A percentile compares a stretch with the other conserved stretches of the same genome.
phyloP scores from a whole-genome alignment of 2,797 vertebrate species.

The Enteromius radiatus region DNA sequence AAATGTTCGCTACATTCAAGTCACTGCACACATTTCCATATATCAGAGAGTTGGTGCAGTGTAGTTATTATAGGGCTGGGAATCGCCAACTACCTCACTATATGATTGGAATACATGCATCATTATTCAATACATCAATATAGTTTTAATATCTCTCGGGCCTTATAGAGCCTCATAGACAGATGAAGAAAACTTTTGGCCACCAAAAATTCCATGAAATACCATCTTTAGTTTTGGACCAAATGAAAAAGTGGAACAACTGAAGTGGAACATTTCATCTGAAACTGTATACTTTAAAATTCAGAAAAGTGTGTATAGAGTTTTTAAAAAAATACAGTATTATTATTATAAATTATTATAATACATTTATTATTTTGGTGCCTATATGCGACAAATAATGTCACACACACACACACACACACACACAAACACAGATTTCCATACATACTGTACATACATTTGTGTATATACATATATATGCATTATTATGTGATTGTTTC shows the following conservation, averaged over 20 bases:
- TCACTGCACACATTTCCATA: slow-evolving; percentile 1
- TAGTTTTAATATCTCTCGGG: neutral
- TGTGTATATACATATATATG: neutral
- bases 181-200: neutral
- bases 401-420: neutral
- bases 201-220: neutral
- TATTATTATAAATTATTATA: neutral
- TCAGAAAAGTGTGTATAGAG: neutral
- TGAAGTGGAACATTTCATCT: neutral
- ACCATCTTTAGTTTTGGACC: neutral
- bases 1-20: slow-evolving; percentile 5
- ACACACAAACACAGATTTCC: too few species aligned
- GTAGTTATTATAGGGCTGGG: neutral
- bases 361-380: neutral
- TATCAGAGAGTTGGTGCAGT: slow-evolving; percentile 1
- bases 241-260: neutral
- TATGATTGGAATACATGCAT: neutral
- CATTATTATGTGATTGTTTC: neutral
- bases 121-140: neutral
- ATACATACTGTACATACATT: too few species aligned
- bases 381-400: neutral
- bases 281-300: neutral
- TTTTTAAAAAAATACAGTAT: neutral
- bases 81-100: neutral
- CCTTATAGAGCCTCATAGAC: neutral